phyloP scores from a whole-genome alignment of 30 jellyfish, hydroid and myxozoan genomes.

The Hydractinia echinata region DNA sequence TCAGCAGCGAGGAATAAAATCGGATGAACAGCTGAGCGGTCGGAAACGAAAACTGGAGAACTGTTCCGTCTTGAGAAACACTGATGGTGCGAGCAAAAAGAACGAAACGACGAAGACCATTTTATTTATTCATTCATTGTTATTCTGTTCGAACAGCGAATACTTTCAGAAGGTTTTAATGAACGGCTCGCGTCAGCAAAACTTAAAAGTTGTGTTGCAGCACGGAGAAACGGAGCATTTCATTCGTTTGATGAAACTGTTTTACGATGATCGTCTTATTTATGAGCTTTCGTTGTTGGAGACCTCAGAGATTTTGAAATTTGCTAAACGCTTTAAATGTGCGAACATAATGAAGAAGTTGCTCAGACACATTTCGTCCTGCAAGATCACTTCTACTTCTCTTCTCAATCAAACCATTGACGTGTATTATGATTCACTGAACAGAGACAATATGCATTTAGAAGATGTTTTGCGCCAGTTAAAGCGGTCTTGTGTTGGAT shows the following conservation, averaged over 20 bases:
- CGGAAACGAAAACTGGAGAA: slow-evolving; percentile 14
- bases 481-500: slow-evolving; percentile 12
- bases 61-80: slow-evolving; percentile 9
- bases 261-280: slow-evolving; percentile 24
- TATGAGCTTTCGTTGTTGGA: slow-evolving; percentile 5
- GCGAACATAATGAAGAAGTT: slow-evolving; percentile 3
- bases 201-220: neutral
- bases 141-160: slow-evolving; percentile 45
- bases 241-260: slow-evolving; percentile 5
- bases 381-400: slow-evolving; percentile 1
- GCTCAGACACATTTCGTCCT: slow-evolving; percentile 24
- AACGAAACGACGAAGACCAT: slow-evolving; percentile 13
- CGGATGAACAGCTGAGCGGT: neutral
- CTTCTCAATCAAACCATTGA: slow-evolving; percentile 18
- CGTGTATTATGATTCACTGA: slow-evolving; percentile 5
- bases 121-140: slow-evolving; percentile 29
- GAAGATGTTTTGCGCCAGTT: slow-evolving; percentile 8
- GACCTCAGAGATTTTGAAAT: neutral
- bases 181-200: slow-evolving; percentile 23
- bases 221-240: slow-evolving; percentile 28
- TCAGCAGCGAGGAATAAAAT: slow-evolving; percentile 2
- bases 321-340: slow-evolving; percentile 28
- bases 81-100: neutral
- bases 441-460: neutral
- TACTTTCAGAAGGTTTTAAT: slow-evolving; percentile 23